phyloP scores from a whole-genome alignment of 1,140 invertebrate species.

The Homarus americanus region DNA sequence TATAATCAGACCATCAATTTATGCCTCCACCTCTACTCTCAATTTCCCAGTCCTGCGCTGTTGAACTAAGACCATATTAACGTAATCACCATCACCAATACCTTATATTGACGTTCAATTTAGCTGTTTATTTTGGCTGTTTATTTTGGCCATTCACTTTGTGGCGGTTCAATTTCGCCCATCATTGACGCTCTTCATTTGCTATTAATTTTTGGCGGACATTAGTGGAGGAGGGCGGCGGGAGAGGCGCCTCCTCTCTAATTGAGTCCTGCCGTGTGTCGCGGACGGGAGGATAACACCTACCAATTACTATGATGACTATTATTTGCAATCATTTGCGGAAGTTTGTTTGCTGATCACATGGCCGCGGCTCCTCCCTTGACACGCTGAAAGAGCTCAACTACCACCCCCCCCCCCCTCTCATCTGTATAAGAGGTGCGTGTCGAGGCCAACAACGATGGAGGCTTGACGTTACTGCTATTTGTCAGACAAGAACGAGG shows the following conservation, averaged over 20 bases:
- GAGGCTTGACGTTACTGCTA: too few species aligned
- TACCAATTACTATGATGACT: too few species aligned
- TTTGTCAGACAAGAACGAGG: too few species aligned
- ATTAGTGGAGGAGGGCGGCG: not conserved
- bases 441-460: too few species aligned
- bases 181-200: not conserved
- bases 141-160: conserved; percentile 8
- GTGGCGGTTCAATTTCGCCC: not conserved
- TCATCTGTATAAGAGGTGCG: too few species aligned
- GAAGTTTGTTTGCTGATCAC: too few species aligned
- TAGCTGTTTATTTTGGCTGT: conserved; percentile 11
- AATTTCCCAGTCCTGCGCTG: not conserved
- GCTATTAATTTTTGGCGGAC: not conserved
- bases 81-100: not conserved
- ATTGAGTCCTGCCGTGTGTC: too few species aligned
- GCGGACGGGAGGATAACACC: too few species aligned
- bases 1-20: not conserved
- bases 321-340: too few species aligned
- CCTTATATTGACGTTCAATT: not conserved
- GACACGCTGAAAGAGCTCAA: too few species aligned
- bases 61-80: not conserved
- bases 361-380: too few species aligned
- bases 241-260: not conserved
- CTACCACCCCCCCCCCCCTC: too few species aligned
- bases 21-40: not conserved